Percentiles rank a stretch among this genome's conserved stretches.
Conservation (phyloP, 2,797 vertebrate genomes). For the Gymnopithys bicolor region DNA sequence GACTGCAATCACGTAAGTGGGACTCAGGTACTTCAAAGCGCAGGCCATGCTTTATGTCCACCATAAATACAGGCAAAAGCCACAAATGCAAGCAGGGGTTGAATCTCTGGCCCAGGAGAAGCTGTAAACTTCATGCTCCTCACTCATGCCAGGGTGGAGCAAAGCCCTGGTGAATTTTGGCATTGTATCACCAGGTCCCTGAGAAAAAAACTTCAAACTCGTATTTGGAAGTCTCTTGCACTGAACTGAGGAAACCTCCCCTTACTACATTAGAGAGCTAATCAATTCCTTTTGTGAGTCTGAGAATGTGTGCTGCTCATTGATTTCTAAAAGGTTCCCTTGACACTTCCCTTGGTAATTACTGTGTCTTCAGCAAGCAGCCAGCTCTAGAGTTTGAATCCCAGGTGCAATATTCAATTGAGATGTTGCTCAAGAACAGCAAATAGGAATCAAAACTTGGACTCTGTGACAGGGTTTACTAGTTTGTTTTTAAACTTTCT, state of each 20-base stretch:
- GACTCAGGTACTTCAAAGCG: not conserved
- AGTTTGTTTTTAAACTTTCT: conserved; percentile 61
- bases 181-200: not conserved
- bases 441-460: conserved; percentile 38
- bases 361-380: conserved; percentile 46
- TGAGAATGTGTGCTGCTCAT: conserved; percentile 54
- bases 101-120: not conserved
- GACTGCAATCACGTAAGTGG: not conserved
- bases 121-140: not conserved
- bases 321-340: conserved; percentile 70
- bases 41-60: not conserved
- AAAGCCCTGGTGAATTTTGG: not conserved
- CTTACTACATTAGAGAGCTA: conserved; percentile 33
- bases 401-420: conserved; percentile 65
- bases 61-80: not conserved
- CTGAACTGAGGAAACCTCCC: conserved; percentile 24
- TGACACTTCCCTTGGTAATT: conserved; percentile 65
- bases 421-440: conserved; percentile 38
- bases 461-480: conserved; percentile 35
- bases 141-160: not conserved
- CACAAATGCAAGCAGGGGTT: not conserved
- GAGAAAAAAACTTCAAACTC: conserved; percentile 1
- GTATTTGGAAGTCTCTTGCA: not conserved
- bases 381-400: conserved; percentile 49
- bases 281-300: conserved; percentile 59